Base-by-base conservation (phyloP, 2,888 invertebrate genomes). In the Apoda limacodes region DNA sequence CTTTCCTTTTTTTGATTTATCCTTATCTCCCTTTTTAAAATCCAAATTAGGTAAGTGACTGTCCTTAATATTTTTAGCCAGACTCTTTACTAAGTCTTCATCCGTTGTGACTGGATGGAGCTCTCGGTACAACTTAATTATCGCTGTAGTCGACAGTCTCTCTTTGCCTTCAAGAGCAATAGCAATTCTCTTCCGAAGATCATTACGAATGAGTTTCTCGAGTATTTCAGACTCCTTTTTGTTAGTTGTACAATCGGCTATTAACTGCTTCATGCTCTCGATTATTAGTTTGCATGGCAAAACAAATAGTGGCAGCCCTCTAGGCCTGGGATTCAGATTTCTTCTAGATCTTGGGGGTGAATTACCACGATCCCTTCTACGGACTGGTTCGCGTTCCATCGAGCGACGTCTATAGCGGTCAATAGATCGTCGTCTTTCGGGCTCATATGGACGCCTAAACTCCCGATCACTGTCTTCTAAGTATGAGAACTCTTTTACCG, bases 101-200 rank as follows among this genome's bases (percentile, higher is more conserved):
- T 56, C 55, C 4, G 35, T 33, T 2, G 25, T 14, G 9, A n/a
- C 12, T 0, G 52, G 50, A 35, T 52, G 43, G 13, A 14, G 12
- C 24, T 31, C 13, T 25, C 55, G 44, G 26, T 56, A 56, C 27
- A 48, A 11, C 7, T 29, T 25, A 4, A 46, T 12, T 11, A 48
- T 39, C 9, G 40, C 34, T 9, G 24, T 12, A 0, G 39, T 28
- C 3, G 23, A 13, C 40, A 45, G 29, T 11, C 31, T 29, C 6
- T 19, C 21, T 28, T 41, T 40, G 15, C 29, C 35, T 15, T 45
- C 36, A 2, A 52, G 28, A 22, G 45, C 35, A 7, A 45, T 32
- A n/a, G 37, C 32, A 4, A 55, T 23, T 5, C 50, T 45, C 24
- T 47, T 48, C 25, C 43, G 43, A 21, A 55, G 20, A 10, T 39